Conservation (phyloP, 2,113 vertebrate species). For the Taurulus bubalis region DNA sequence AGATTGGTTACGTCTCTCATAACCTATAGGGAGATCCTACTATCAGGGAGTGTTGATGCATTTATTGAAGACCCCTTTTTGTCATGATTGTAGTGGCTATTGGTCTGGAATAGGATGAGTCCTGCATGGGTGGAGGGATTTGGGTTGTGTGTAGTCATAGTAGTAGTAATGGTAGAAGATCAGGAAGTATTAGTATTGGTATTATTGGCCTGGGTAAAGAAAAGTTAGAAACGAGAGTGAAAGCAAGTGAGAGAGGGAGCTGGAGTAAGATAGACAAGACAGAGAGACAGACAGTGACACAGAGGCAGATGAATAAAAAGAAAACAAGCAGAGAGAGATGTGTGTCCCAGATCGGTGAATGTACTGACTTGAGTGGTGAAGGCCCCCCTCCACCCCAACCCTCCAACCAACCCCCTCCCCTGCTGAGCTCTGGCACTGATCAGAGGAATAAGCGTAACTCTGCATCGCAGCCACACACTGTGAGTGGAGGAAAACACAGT, state of each 20-base stretch:
- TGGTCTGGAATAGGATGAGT: neutral
- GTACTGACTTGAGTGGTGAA: slow-evolving; percentile 42
- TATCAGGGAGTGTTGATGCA: neutral
- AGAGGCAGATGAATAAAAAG: slow-evolving; percentile 26
- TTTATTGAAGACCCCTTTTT: neutral
- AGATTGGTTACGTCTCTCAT: neutral
- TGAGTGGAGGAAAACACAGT: slow-evolving; percentile 49
- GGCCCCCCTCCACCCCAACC: slow-evolving; percentile 5
- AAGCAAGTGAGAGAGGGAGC: neutral
- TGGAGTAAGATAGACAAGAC: neutral
- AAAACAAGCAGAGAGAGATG: slow-evolving; percentile 49
- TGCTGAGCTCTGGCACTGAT: slow-evolving; percentile 70
- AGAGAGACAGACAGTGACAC: slow-evolving; percentile 19
- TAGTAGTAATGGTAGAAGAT: neutral
- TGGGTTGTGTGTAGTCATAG: neutral
- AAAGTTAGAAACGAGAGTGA: neutral
- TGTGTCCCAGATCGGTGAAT: slow-evolving; percentile 63
- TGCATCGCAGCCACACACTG: slow-evolving; percentile 57
- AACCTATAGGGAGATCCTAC: neutral
- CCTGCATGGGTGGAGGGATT: neutral
- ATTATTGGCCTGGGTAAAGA: neutral
- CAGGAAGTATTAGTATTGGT: neutral
- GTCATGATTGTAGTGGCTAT: neutral
- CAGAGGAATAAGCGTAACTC: slow-evolving; percentile 59
- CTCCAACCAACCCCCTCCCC: slow-evolving; percentile 29